Evolutionary conservation across 2,113 vertebrate genomes (phyloP).

Genomic region (Istiophorus platypterus): DNA sequence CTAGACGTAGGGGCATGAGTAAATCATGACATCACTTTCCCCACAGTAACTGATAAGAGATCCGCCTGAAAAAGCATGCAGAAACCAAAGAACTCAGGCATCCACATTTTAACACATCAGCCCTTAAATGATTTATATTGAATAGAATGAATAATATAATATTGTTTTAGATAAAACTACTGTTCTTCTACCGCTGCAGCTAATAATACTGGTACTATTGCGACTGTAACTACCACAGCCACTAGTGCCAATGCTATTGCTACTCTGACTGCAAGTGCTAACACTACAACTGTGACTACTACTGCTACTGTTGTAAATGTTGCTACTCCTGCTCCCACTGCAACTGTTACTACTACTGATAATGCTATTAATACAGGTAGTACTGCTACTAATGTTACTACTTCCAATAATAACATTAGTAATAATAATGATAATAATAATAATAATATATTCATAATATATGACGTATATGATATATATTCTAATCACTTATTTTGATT

Average conservation of each 20-base stretch:
- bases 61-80: slow-evolving; percentile 2
- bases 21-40: slow-evolving; percentile 44
- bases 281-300: no score
- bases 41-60: neutral
- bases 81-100: neutral
- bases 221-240: neutral
- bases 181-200: neutral
- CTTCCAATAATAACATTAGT: neutral
- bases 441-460: no score
- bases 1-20: slow-evolving; percentile 33
- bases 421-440: neutral
- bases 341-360: neutral
- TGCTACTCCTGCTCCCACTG: neutral
- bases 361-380: neutral
- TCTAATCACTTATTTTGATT: neutral
- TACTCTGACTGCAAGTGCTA: no score
- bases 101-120: neutral
- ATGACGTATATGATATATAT: no score
- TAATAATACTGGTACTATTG: neutral
- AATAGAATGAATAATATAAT: neutral
- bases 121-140: neutral
- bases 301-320: neutral
- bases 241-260: neutral
- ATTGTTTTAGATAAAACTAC: neutral
- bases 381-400: neutral